A percentile compares a stretch with the other conserved stretches of the same genome.
These are phyloP conservation scores for Acronicta alni DNA, from an alignment of 2,888 invertebrate species.

Conservation along the genomic window DNA sequence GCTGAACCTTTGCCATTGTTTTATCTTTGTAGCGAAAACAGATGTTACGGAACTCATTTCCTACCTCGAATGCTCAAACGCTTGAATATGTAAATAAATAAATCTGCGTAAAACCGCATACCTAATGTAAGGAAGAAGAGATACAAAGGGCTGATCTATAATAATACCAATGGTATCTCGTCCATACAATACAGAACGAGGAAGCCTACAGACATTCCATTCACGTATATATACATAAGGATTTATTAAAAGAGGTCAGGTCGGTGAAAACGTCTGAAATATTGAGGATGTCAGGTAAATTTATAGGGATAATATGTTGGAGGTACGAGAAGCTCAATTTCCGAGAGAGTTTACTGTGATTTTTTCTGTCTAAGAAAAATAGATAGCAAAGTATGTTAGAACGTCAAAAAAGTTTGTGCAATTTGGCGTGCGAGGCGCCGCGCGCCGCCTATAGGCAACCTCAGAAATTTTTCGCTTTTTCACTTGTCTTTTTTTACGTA, in stretches of 20 bases:
- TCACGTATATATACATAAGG: slow-evolving; percentile 65
- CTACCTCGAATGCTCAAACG: slow-evolving; percentile 35
- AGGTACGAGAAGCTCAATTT: slow-evolving; percentile 80
- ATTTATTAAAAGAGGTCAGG: slow-evolving; percentile 85
- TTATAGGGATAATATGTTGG: slow-evolving; percentile 87
- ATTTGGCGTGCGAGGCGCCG: slow-evolving; percentile 47
- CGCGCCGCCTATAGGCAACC: slow-evolving; percentile 29
- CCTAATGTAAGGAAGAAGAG: slow-evolving; percentile 38
- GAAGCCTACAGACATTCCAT: slow-evolving; percentile 59
- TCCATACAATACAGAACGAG: slow-evolving; percentile 55
- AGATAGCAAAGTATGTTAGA: slow-evolving; percentile 64
- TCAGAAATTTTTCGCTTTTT: slow-evolving; percentile 39
- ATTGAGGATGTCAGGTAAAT: slow-evolving; percentile 86
- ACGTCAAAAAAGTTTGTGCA: slow-evolving; percentile 58
- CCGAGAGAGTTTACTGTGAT: slow-evolving; percentile 79
- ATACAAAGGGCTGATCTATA: slow-evolving; percentile 50
- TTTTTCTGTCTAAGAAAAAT: slow-evolving; percentile 76
- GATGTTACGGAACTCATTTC: slow-evolving; percentile 39
- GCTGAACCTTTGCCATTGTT: slow-evolving; percentile 39
- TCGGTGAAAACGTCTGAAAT: slow-evolving; percentile 86
- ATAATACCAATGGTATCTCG: slow-evolving; percentile 54
- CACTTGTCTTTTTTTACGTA: slow-evolving; percentile 21
- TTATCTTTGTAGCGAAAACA: slow-evolving; percentile 33
- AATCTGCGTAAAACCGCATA: slow-evolving; percentile 48
- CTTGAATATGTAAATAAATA: slow-evolving; percentile 49